These are phyloP conservation scores for Distichodus sexfasciatus DNA, from an alignment of 2,797 vertebrate genomes.

Conservation along the genomic window DNA sequence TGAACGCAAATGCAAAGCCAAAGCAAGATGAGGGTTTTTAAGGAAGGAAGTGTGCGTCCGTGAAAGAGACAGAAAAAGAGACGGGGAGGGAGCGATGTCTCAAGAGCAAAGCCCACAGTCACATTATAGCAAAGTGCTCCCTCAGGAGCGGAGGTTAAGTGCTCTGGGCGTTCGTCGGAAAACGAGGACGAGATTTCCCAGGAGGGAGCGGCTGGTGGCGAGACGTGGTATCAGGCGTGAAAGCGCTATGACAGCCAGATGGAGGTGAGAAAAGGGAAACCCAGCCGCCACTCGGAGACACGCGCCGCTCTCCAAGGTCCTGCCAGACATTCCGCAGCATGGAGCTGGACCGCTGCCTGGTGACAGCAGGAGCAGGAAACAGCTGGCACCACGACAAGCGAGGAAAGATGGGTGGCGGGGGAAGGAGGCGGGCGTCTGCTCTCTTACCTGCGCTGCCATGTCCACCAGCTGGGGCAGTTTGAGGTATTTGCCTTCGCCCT, in stretches of 20 bases:
- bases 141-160: slow-evolving; percentile 62
- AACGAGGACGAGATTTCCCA: slow-evolving; percentile 40
- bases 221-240: slow-evolving; percentile 50
- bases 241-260: slow-evolving; percentile 59
- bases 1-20: too few relatives aligned
- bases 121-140: slow-evolving; percentile 59
- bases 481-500: slow-evolving; percentile 92
- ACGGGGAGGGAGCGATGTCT: slow-evolving; percentile 40
- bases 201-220: slow-evolving; percentile 6
- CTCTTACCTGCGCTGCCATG: slow-evolving; percentile 94
- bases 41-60: too few relatives aligned
- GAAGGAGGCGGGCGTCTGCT: slow-evolving; percentile 9
- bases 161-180: slow-evolving; percentile 60
- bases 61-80: not conserved
- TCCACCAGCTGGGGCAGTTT: slow-evolving; percentile 96
- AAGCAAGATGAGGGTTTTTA: too few relatives aligned
- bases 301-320: slow-evolving; percentile 5
- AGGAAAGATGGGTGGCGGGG: not conserved
- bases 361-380: slow-evolving; percentile 16
- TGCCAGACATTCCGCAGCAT: slow-evolving; percentile 13
- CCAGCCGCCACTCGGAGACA: slow-evolving; percentile 18
- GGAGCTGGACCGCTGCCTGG: slow-evolving; percentile 10
- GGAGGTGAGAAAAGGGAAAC: slow-evolving; percentile 51
- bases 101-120: slow-evolving; percentile 58
- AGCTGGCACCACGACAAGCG: not conserved